These are phyloP conservation scores for Cryptotermes secundus DNA, from an alignment of 1,140 invertebrate species.

Conservation along the genomic window DNA sequence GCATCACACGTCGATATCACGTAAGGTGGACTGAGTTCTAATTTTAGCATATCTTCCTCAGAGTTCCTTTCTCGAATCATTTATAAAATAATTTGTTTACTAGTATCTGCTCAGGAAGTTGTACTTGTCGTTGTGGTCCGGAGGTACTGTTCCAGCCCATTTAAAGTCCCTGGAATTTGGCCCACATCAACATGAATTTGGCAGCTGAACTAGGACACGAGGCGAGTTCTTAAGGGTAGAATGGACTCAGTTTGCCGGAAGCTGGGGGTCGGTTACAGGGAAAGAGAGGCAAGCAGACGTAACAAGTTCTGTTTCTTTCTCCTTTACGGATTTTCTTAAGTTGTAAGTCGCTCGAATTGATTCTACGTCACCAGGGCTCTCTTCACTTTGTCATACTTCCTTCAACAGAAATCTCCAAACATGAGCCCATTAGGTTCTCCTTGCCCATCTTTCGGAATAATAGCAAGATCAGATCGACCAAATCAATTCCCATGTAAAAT, in stretches of 20 bases:
- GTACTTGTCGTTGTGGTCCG: not conserved
- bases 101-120: not conserved
- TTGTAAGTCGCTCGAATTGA: too few relatives aligned
- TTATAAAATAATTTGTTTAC: not conserved
- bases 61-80: not conserved
- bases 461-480: too few relatives aligned
- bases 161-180: not conserved
- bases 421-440: too few relatives aligned
- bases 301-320: not conserved
- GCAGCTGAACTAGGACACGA: not conserved
- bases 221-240: not conserved
- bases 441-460: too few relatives aligned
- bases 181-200: not conserved
- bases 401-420: too few relatives aligned
- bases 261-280: not conserved
- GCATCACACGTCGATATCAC: too few relatives aligned
- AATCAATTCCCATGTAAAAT: too few relatives aligned
- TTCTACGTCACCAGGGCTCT: too few relatives aligned
- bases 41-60: too few relatives aligned
- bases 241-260: not conserved
- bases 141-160: not conserved
- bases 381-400: too few relatives aligned
- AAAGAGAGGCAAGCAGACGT: not conserved
- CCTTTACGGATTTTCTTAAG: not conserved
- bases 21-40: too few relatives aligned